Percentiles rank a stretch among this genome's conserved stretches.
Evolutionary conservation across 2,113 vertebrate species (phyloP).

Genomic region (Atherinomorus stipes): DNA sequence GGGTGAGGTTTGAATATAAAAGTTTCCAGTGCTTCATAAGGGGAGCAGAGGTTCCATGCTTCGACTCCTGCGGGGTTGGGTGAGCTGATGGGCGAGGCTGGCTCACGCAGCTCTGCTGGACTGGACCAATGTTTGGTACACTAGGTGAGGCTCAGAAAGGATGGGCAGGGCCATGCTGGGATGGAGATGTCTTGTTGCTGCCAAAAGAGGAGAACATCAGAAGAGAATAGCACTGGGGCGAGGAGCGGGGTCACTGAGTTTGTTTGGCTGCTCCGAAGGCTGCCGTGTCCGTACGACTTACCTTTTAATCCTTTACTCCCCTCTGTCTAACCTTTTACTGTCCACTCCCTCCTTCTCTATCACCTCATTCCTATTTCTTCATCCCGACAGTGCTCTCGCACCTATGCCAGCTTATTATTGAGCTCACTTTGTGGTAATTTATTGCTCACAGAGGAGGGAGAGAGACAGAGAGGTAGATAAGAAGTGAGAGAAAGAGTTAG

Average conservation of each 20-base stretch:
- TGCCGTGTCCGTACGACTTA: slow-evolving; percentile 30
- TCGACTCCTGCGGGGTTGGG: slow-evolving; percentile 56
- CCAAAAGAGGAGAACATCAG: slow-evolving; percentile 52
- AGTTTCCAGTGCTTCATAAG: slow-evolving; percentile 52
- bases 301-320: slow-evolving; percentile 31
- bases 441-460: slow-evolving; percentile 35
- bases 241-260: slow-evolving; percentile 66
- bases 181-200: slow-evolving; percentile 36
- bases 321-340: slow-evolving; percentile 21
- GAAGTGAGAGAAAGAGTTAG: slow-evolving; percentile 61
- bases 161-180: slow-evolving; percentile 35
- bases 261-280: slow-evolving; percentile 49
- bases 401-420: slow-evolving; percentile 60
- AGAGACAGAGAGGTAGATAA: slow-evolving; percentile 33
- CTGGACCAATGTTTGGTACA: slow-evolving; percentile 37
- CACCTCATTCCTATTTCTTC: slow-evolving; percentile 48
- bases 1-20: slow-evolving; percentile 55
- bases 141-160: slow-evolving; percentile 59
- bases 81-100: slow-evolving; percentile 21
- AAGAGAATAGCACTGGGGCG: slow-evolving; percentile 19
- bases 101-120: slow-evolving; percentile 22
- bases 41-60: slow-evolving; percentile 35
- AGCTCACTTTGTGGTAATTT: slow-evolving; percentile 55
- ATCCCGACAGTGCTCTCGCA: slow-evolving; percentile 44
- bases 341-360: slow-evolving; percentile 32